These are phyloP conservation scores for Phoxinus dragarum DNA, from an alignment of 2,797 vertebrate genomes.

Conservation along the genomic window DNA sequence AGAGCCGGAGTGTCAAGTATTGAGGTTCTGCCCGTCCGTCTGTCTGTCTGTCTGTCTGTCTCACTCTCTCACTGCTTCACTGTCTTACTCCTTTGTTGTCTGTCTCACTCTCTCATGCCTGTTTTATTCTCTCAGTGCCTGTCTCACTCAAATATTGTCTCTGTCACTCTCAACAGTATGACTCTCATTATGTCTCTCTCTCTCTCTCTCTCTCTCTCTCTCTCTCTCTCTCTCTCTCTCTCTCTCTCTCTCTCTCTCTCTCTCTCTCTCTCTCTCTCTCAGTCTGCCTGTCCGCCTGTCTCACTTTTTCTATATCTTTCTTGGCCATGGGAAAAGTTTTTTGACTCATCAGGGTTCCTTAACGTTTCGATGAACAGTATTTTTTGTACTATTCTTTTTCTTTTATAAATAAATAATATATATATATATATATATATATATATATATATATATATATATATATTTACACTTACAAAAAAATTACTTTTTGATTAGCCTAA, in stretches of 20 bases:
- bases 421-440: too few relatives aligned
- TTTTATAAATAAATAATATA: too few relatives aligned
- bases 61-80: conserved; percentile 45
- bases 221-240: neutral
- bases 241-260: neutral
- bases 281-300: neutral
- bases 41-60: conserved; percentile 43
- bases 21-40: conserved; percentile 47
- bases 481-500: too few relatives aligned
- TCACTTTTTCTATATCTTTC: neutral
- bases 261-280: neutral
- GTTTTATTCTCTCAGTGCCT: conserved; percentile 15
- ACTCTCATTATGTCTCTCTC: neutral
- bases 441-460: too few relatives aligned
- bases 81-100: neutral
- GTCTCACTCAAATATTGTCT: neutral
- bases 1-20: conserved; percentile 46
- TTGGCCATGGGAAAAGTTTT: neutral
- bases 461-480: too few relatives aligned
- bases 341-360: too few relatives aligned
- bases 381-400: too few relatives aligned
- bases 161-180: neutral
- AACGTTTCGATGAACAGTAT: neutral
- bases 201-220: too few relatives aligned
- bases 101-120: conserved; percentile 1